phyloP scores from a whole-genome alignment of 2,888 invertebrate genomes.

The Empis livida region DNA sequence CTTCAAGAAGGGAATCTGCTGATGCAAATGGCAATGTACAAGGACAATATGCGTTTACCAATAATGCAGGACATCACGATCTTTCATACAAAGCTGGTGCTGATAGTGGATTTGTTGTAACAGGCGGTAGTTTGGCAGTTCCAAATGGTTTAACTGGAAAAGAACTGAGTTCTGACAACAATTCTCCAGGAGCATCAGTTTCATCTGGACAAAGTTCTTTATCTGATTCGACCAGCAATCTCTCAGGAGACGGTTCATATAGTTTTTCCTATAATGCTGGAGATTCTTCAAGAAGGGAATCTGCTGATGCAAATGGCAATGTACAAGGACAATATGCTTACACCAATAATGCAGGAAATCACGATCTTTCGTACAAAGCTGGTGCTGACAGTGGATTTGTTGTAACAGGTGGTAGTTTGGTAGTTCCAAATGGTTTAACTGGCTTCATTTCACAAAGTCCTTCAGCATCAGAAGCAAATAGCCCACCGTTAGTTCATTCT shows the following conservation, averaged over 20 bases:
- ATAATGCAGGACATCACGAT: slow-evolving; percentile 59
- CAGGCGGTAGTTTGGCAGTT: slow-evolving; percentile 29
- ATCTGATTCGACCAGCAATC: neutral
- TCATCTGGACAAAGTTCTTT: neutral
- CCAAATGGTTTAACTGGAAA: neutral
- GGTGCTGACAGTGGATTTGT: slow-evolving; percentile 55
- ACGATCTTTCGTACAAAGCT: slow-evolving; percentile 59
- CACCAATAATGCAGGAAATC: slow-evolving; percentile 57
- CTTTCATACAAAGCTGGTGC: slow-evolving; percentile 60
- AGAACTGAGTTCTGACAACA: neutral
- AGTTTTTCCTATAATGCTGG: slow-evolving; percentile 25
- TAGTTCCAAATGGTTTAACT: slow-evolving; percentile 5
- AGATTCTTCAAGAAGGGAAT: slow-evolving; percentile 27
- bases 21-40: slow-evolving; percentile 27
- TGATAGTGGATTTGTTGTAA: slow-evolving; percentile 48
- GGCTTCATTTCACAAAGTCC: too few relatives aligned
- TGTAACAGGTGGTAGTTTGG: slow-evolving; percentile 30
- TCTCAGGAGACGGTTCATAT: slow-evolving; percentile 12
- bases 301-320: slow-evolving; percentile 25
- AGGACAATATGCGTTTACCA: slow-evolving; percentile 54
- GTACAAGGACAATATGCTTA: slow-evolving; percentile 49
- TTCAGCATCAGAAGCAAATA: too few relatives aligned
- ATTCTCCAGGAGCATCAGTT: neutral
- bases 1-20: slow-evolving; percentile 26
- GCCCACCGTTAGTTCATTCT: too few relatives aligned